phyloP scores from a whole-genome alignment of 2,113 vertebrate species.

The Piprites chloris region DNA sequence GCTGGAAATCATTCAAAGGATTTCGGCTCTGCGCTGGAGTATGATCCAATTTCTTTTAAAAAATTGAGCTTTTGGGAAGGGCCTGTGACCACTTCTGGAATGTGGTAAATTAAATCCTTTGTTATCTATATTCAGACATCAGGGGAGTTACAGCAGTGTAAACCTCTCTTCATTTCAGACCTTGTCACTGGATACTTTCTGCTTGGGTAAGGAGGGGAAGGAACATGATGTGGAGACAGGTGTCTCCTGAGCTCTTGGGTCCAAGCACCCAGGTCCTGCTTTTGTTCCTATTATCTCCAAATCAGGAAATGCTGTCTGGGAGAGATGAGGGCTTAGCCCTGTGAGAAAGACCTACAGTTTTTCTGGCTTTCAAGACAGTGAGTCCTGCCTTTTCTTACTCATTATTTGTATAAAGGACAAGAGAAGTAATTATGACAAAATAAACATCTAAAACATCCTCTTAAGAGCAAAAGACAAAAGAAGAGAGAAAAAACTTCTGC shows the following conservation, averaged over 20 bases:
- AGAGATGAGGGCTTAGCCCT: background rate
- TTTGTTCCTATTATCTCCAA: background rate
- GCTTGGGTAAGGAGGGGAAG: background rate
- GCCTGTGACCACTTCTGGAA: background rate
- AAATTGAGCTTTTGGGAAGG: background rate
- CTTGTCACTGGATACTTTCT: constrained; percentile 14
- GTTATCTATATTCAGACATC: background rate
- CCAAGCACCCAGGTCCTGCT: background rate
- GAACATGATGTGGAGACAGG: background rate
- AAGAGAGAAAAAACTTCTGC: background rate
- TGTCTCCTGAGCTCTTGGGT: background rate
- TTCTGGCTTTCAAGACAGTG: background rate
- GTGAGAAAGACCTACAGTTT: background rate
- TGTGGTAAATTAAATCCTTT: constrained; percentile 18
- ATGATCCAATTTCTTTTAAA: background rate
- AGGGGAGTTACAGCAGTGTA: background rate
- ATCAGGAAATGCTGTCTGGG: background rate
- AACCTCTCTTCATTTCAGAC: background rate
- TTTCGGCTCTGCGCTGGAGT: background rate
- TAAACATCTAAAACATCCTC: constrained; percentile 9
- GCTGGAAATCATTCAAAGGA: background rate
- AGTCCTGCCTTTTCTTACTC: background rate
- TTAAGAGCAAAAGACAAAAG: background rate
- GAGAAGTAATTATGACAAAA: background rate
- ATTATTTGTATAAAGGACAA: constrained; percentile 27